Evolutionary conservation across 2,797 vertebrate species (phyloP), one percentile per base, ranked within the genome.

Genomic region (Coreius guichenoti): DNA sequence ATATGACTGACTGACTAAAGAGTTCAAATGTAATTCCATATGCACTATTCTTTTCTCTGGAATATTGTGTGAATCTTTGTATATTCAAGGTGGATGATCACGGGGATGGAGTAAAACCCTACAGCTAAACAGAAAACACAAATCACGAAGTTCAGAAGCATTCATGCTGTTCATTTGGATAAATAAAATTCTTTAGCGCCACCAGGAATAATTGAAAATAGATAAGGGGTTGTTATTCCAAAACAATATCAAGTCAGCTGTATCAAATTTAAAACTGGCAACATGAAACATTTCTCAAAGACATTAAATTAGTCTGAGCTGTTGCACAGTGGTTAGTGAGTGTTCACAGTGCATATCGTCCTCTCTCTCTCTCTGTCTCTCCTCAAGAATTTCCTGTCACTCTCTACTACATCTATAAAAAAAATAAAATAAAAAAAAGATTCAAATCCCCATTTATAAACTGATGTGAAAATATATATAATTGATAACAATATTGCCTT

Each of bases 71-170:
- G 92, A 90, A 90, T 74, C 79, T 14, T 87, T 90, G 89, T 78
- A 89, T 83, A 90, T 89, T 63, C 56, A 90, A 90, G 91, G 91
- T 86, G 87, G 91, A 91, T 92, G 91, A 93, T 93, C 87, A 88
- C 63, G 74, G 82, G 8, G 49, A 80, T 87, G 4, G 89, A 73
- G 88, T 89, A 89, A 91, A 84, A 88, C 91, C 88, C 90, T 86
- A 78, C 87, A 5, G 88, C 90, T 91, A 91, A 93, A 93, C 93
- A 93, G 88, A 91, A 91, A 90, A 90, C 88, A 36, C 65, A 88
- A 56, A 86, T 90, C 86, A 88, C 90, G 87, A 86, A 92, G 91
- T 93, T 93, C 87, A 31, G 36, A 85, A 56, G 82, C 36, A 61
- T 70, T n/a, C n/a, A 39, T 39, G 47, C 49, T 39, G 33, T 17